Conservation (phyloP, 1,140 invertebrate species). For the Bactericera cockerelli region DNA sequence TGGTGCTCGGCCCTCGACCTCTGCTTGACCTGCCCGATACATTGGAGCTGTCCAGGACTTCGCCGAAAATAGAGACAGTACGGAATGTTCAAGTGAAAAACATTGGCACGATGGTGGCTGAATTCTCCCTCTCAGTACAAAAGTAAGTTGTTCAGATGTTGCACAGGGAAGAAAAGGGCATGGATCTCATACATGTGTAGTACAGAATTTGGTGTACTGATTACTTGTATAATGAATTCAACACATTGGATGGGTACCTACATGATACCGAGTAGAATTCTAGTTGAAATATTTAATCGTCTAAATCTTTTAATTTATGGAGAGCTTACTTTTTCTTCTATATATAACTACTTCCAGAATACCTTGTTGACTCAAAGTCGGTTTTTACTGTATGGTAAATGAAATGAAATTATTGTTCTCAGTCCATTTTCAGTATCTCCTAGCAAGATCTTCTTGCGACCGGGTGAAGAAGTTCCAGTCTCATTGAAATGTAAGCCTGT, state of each 20-base stretch:
- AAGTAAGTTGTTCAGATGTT: conserved; percentile 7
- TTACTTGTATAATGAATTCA: too few relatives aligned
- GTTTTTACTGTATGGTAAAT: too few relatives aligned
- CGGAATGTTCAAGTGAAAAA: neutral
- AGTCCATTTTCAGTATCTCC: conserved; percentile 1
- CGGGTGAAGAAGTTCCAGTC: neutral
- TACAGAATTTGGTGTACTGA: too few relatives aligned
- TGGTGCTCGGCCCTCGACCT: neutral
- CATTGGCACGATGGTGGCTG: neutral
- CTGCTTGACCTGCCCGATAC: neutral
- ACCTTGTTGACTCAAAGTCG: too few relatives aligned
- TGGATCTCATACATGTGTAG: too few relatives aligned
- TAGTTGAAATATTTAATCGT: too few relatives aligned
- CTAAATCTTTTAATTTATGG: too few relatives aligned
- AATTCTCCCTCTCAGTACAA: neutral
- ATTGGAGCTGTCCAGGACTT: neutral
- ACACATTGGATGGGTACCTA: too few relatives aligned
- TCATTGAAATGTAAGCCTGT: neutral
- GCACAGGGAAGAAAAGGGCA: too few relatives aligned
- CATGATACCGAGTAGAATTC: too few relatives aligned
- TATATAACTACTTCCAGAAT: too few relatives aligned
- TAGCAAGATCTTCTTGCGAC: neutral
- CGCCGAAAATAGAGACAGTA: neutral
- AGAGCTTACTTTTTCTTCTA: too few relatives aligned
- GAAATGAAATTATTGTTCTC: neutral